phyloP scores from a whole-genome alignment of 1,140 invertebrate species.

The Pygmarrhopalites habei region DNA sequence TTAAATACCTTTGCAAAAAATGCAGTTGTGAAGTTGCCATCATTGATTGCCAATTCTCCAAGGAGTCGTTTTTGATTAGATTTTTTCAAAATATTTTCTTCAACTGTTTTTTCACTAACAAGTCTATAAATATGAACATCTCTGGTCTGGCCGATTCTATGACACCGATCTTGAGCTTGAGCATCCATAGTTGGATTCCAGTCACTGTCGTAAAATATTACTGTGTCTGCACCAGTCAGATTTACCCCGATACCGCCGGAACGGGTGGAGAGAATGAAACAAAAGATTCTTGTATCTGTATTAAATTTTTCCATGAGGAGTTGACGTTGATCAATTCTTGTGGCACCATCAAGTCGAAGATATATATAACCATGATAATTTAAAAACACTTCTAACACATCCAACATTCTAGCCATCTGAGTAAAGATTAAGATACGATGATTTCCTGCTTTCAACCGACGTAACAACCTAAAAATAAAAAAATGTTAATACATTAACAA shows the following conservation, averaged over 20 bases:
- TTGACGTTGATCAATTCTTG: slow-evolving; percentile 90
- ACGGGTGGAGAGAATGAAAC: slow-evolving; percentile 94
- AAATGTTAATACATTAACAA: no score
- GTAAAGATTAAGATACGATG: slow-evolving; percentile 97
- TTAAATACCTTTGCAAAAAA: slow-evolving; percentile 82
- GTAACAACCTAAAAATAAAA: slow-evolving; percentile 71
- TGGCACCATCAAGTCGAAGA: slow-evolving; percentile 93
- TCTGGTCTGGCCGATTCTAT: slow-evolving; percentile 96
- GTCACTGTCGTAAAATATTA: slow-evolving; percentile 99
- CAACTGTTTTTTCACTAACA: slow-evolving; percentile 92
- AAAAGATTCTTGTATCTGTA: slow-evolving; percentile 87
- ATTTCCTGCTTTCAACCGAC: slow-evolving; percentile 70
- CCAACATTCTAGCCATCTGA: slow-evolving; percentile 99
- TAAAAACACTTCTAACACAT: slow-evolving; percentile 94
- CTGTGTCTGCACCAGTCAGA: slow-evolving; percentile 97
- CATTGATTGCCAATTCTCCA: slow-evolving; percentile 96
- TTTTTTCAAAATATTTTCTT: slow-evolving; percentile 99
- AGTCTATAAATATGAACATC: slow-evolving; percentile 98
- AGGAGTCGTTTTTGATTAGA: slow-evolving; percentile 95
- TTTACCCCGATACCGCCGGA: slow-evolving; percentile 98
- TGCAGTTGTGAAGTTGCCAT: slow-evolving; percentile 96
- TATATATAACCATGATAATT: slow-evolving; percentile 97
- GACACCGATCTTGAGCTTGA: slow-evolving; percentile 96
- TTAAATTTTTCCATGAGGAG: slow-evolving; percentile 97
- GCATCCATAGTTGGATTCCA: slow-evolving; percentile 99